Conservation (phyloP, 2,797 vertebrate species). For the Tachyglossus aculeatus region DNA sequence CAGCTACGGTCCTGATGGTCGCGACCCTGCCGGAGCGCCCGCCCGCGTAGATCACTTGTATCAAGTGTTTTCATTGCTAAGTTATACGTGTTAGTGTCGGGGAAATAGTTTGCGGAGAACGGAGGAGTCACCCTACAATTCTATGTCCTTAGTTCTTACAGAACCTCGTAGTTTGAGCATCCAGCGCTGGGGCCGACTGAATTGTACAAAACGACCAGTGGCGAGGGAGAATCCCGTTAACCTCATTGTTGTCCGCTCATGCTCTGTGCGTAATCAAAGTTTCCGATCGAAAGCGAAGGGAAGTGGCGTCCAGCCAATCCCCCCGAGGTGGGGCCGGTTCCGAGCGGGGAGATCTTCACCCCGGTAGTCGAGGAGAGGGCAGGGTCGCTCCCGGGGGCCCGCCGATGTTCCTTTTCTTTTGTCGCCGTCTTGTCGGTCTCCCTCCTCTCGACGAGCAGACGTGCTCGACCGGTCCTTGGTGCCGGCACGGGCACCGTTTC, state of each 20-base stretch:
- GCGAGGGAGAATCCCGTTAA: slow-evolving; percentile 81
- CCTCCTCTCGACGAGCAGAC: slow-evolving; percentile 58
- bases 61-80: slow-evolving; percentile 87
- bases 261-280: slow-evolving; percentile 86
- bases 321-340: slow-evolving; percentile 63
- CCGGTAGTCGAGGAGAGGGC: background rate
- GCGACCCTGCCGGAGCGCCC: slow-evolving; percentile 87
- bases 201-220: slow-evolving; percentile 89
- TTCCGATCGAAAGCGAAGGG: slow-evolving; percentile 70
- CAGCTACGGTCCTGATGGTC: slow-evolving; percentile 91
- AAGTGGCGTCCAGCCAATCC: slow-evolving; percentile 69
- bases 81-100: slow-evolving; percentile 86
- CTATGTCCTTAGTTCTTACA: slow-evolving; percentile 80
- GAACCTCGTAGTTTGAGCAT: slow-evolving; percentile 82
- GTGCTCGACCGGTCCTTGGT: slow-evolving; percentile 47
- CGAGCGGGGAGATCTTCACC: slow-evolving; percentile 35
- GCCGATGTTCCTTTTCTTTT: too few species aligned
- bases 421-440: slow-evolving; percentile 21
- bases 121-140: slow-evolving; percentile 83
- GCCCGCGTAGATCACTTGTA: slow-evolving; percentile 92
- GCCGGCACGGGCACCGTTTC: slow-evolving; percentile 48
- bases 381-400: too few species aligned
- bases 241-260: slow-evolving; percentile 87
- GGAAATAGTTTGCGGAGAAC: slow-evolving; percentile 82
- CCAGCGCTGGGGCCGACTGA: slow-evolving; percentile 86